phyloP scores from a whole-genome alignment of 2,113 vertebrate species.

The Corythoichthys intestinalis region DNA sequence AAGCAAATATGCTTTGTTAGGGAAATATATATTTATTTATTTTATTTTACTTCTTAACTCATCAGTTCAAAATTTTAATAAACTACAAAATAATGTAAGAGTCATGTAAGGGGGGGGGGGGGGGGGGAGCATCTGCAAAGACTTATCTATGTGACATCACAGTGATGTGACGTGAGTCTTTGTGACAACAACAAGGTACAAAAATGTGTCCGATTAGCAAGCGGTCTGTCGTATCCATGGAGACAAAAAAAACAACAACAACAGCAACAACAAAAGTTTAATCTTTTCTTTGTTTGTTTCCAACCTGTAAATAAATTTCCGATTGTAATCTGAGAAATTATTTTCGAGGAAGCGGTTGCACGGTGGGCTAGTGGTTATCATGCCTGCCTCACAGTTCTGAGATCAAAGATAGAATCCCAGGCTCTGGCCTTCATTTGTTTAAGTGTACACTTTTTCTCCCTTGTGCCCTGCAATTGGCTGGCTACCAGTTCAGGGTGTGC shows the following conservation, averaged over 20 bases:
- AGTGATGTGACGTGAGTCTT: conserved; percentile 3
- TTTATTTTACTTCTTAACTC: neutral
- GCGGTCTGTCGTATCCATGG: neutral
- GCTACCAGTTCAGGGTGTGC: too few species aligned
- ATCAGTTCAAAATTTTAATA: neutral
- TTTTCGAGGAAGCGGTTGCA: too few species aligned
- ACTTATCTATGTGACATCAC: conserved; percentile 2
- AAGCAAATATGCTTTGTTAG: neutral
- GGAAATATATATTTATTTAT: neutral
- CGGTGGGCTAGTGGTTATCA: too few species aligned
- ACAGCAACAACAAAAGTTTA: too few species aligned
- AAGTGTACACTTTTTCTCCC: too few species aligned
- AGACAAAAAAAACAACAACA: neutral
- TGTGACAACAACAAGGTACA: conserved; percentile 2
- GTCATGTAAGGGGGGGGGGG: neutral
- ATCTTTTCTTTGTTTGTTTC: too few species aligned
- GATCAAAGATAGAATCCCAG: too few species aligned
- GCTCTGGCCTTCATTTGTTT: too few species aligned
- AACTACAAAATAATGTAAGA: neutral
- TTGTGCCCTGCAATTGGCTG: too few species aligned
- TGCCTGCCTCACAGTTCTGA: too few species aligned
- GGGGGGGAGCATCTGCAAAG: neutral
- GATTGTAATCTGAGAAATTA: too few species aligned
- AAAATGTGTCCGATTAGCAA: neutral
- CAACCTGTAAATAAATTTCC: too few species aligned